phyloP scores from a whole-genome alignment of 2,888 invertebrate species.

The Habroteleia sp. region DNA sequence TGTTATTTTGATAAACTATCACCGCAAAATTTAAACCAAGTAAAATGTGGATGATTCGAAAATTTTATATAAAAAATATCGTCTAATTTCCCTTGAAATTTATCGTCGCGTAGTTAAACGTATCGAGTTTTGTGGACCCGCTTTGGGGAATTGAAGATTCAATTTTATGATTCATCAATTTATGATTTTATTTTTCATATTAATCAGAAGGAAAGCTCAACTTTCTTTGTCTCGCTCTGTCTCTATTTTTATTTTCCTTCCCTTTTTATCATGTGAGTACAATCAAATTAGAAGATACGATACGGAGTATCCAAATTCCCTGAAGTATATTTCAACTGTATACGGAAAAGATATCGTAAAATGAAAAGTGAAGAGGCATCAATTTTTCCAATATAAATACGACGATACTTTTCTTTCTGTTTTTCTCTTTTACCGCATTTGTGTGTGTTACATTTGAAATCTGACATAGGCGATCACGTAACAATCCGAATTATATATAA shows the following conservation, averaged over 20 bases:
- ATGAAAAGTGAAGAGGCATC: constrained; percentile 56
- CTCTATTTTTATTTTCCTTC: no score
- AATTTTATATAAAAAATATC: neutral
- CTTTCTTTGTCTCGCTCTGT: no score
- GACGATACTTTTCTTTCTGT: constrained; percentile 20
- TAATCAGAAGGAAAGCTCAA: constrained; percentile 36
- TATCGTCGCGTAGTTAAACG: neutral
- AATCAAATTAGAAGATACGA: constrained; percentile 51
- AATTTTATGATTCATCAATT: constrained; percentile 19
- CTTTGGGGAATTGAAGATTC: constrained; percentile 4
- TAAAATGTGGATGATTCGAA: no score
- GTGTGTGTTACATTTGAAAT: no score
- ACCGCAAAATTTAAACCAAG: no score
- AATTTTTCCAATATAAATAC: constrained; percentile 55
- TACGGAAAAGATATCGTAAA: constrained; percentile 48
- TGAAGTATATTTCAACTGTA: constrained; percentile 55
- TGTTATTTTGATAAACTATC: no score
- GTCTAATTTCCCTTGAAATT: constrained; percentile 1
- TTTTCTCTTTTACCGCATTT: constrained; percentile 23
- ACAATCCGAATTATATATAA: no score
- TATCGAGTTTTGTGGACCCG: neutral
- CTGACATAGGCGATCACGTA: no score
- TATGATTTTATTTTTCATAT: constrained; percentile 33
- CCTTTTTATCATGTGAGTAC: constrained; percentile 23
- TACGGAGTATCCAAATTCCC: constrained; percentile 49